Evolutionary conservation across 2,797 vertebrate species (phyloP), one percentile per base, ranked within the genome.

Genomic region (Lithobates pipiens): DNA sequence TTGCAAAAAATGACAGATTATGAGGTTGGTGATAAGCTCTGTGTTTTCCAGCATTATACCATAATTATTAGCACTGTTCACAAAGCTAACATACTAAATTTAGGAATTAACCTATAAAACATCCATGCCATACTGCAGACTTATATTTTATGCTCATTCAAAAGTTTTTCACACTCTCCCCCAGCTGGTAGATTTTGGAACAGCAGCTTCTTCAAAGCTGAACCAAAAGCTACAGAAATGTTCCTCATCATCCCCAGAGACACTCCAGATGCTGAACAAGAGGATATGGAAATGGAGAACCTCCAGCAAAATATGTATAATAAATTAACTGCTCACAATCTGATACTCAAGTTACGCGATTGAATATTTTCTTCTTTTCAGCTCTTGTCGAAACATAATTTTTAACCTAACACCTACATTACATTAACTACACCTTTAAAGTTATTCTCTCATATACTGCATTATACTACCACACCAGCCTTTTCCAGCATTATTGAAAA

Each of bases 291-390:
- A 86, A 86, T 82, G 29, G 75, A 82, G 80, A 68, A 77, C 80
- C 80, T 86, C 85, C 80, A 82, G 68, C 69, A 78, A 77, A 82
- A 86, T 83, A 86, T 86, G 76, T 83, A 86, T 83, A 86, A 83
- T 79, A 83, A 78, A 86, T 83, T 77, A 82, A 73, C 80, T 82
- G 67, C 80, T 78, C 68, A 83, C 57, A 50, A 71, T 50, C 74
- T 71, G n/a, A 77, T 86, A 57, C 76, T 81, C 44, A 76, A 63
- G 34, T 78, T 34, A 50, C 50, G 57, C 67, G 32, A 84, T 63
- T 78, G 69, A 50, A 79, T 79, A 67, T 73, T 50, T 78, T 65
- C 68, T 70, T 50, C 50, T 39, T 50, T 79, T 44, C 65, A 69
- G 10, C 77, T 46, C 50, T 46, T 54, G 23, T 42, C 54, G 27